Evolutionary conservation across 2,797 vertebrate genomes (phyloP).

Genomic region (Lutra lutra): DNA sequence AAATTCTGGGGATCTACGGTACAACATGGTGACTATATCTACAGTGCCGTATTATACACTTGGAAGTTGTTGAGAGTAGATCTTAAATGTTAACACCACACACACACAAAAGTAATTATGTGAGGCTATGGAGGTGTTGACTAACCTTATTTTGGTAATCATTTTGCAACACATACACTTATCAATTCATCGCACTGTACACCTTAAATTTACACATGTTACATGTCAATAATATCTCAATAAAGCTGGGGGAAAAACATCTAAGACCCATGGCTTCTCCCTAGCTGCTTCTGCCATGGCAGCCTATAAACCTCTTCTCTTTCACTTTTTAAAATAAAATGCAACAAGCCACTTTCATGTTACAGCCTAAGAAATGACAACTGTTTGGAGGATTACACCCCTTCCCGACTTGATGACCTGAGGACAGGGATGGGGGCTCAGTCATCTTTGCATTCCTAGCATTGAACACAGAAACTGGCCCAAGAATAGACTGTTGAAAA

Average conservation of each 20-base stretch:
- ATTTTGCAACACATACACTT: not conserved
- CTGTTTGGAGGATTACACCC: not conserved
- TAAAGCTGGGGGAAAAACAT: not conserved
- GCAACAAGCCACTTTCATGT: not conserved
- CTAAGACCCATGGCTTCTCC: not conserved
- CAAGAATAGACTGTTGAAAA: not conserved
- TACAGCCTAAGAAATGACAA: not conserved
- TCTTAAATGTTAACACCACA: not conserved
- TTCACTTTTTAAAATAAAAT: constrained; percentile 18
- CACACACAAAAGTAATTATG: not conserved
- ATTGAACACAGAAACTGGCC: not conserved
- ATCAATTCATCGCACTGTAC: not conserved
- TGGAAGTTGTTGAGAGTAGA: not conserved
- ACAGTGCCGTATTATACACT: not conserved
- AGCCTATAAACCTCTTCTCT: not conserved
- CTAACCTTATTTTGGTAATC: not conserved
- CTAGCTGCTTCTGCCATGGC: not conserved
- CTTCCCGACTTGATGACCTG: not conserved
- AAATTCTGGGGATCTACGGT: not conserved
- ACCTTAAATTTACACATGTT: not conserved
- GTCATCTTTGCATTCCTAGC: not conserved
- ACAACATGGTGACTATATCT: not conserved
- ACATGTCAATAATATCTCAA: not conserved
- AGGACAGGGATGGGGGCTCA: not conserved
- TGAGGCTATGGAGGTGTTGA: not conserved